Base-by-base conservation (phyloP, 2,797 vertebrate species). In the Sebastes flavidus region DNA sequence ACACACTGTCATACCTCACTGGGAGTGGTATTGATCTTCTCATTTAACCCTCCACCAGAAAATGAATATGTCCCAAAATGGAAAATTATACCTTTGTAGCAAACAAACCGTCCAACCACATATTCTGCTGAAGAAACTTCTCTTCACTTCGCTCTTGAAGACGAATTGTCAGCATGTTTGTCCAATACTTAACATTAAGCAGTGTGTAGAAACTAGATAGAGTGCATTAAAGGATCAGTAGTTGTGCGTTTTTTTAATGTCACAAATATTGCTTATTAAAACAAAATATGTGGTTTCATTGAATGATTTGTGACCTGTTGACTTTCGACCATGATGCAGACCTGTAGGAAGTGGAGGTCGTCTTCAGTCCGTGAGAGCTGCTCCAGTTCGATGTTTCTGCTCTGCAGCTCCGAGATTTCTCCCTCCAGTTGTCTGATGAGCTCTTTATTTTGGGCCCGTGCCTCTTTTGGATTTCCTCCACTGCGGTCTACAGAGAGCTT, bases 261-360 rank as follows among this genome's bases (percentile, higher is more conserved):
- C 36, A 65, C 18, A 61, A 11, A 52, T 25, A 27, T 30, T 5
- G 11, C 24, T 30, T 8, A 32, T 27, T 36, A 10, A 61, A 55
- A 25, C 5, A 24, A 27, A 34, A 54, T 2, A 24, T 38, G n/a
- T 1, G 3, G 8, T 7, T 66, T 29, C 12, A 52, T 6, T 4
- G 18, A 20, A 1, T 58, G 18, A 65, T 32, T 20, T 2, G 20
- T 6, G 5, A 20, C 24, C 1, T 22, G 18, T 8, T 18, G 62
- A 60, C 30, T 18, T 18, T 30, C 2, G 5, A 49, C 6, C 38
- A 3, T 36, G 18, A 27, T 2, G 8, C 65, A 22, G n/a, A 93
- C 93, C 90, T 90, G 90, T 0, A 95, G 63, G 65, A 95, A 91
- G 42, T 14, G 82, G 24, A 94, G 83, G 80, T 69, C 75, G 46